phyloP scores from a whole-genome alignment of 1,140 invertebrate genomes.

The Harpegnathos saltator region DNA sequence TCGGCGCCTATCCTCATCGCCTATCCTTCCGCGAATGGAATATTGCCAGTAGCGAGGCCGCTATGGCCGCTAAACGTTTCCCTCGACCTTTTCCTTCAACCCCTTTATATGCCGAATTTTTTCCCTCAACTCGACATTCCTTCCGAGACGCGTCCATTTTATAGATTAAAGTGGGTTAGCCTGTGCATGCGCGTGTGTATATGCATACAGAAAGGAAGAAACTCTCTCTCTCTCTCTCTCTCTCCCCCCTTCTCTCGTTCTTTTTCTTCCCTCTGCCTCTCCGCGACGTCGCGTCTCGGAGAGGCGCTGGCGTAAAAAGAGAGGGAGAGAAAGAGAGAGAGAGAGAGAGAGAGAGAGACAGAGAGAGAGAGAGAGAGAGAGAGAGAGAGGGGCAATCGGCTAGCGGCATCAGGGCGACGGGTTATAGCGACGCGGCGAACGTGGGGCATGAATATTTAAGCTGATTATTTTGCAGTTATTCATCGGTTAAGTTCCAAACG shows the following conservation, averaged over 20 bases:
- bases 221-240: conserved; percentile 10
- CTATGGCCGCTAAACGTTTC: not conserved
- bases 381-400: conserved; percentile 38
- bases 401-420: conserved; percentile 32
- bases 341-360: conserved; percentile 39
- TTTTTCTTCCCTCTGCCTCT: not conserved
- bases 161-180: conserved; percentile 23
- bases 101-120: not conserved
- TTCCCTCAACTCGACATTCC: conserved; percentile 1
- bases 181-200: not conserved
- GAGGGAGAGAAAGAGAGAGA: conserved; percentile 40
- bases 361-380: conserved; percentile 45
- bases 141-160: conserved; percentile 20
- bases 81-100: not conserved
- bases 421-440: not conserved
- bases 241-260: conserved; percentile 2
- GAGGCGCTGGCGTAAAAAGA: conserved; percentile 24
- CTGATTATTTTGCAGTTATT: conserved; percentile 79
- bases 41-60: not conserved
- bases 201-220: conserved; percentile 8
- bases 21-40: too few relatives aligned
- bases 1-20: not conserved
- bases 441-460: conserved; percentile 77
- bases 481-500: conserved; percentile 74
- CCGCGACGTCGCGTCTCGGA: not conserved